Conservation (phyloP, 2,113 vertebrate genomes). For the Clarias magur region DNA sequence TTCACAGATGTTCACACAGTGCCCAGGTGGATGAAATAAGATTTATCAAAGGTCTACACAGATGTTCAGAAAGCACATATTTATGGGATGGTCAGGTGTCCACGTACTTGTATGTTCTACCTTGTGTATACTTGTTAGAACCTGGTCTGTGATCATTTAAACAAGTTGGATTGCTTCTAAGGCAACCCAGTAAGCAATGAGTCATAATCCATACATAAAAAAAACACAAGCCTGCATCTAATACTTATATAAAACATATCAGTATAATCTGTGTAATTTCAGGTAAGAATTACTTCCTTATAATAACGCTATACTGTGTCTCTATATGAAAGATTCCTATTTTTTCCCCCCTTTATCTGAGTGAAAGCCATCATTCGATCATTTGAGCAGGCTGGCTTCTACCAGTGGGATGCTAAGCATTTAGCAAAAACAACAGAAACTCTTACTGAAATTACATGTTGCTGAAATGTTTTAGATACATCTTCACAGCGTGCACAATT, state of each 20-base stretch:
- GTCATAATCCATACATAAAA: background rate
- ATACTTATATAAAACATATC: background rate
- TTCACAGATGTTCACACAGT: background rate
- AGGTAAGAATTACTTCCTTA: background rate
- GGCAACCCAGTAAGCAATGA: background rate
- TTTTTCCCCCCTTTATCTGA: background rate
- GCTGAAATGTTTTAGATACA: constrained; percentile 16
- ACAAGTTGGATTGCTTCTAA: background rate
- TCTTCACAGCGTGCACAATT: constrained; percentile 15
- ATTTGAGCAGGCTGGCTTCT: background rate
- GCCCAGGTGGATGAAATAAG: background rate
- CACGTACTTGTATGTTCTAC: background rate
- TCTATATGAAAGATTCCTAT: background rate
- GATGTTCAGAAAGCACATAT: background rate
- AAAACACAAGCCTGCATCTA: background rate
- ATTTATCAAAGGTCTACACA: too few relatives aligned
- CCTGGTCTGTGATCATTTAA: background rate
- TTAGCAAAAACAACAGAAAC: constrained; percentile 18
- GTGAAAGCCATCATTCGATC: constrained; percentile 1
- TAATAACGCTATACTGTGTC: background rate
- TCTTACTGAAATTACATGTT: constrained; percentile 10
- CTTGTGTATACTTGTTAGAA: background rate
- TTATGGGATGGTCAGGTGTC: background rate
- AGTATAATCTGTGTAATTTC: background rate
- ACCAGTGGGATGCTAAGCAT: constrained; percentile 14